Base-by-base conservation (phyloP, 2,113 vertebrate genomes). In the Dromiciops gliroides region DNA sequence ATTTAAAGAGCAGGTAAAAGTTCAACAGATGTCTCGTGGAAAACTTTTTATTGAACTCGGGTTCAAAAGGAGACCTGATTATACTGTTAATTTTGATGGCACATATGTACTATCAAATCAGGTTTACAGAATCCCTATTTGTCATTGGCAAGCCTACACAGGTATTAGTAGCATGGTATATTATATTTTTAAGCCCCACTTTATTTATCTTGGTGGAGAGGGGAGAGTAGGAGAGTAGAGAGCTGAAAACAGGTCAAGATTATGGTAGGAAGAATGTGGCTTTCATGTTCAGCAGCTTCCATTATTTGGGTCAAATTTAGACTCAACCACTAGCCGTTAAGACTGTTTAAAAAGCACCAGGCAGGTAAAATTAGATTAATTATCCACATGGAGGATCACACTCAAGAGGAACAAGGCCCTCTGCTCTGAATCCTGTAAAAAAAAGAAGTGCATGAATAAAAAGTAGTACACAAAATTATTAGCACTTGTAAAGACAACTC, bases 331-430 rank as follows among this genome's bases (percentile, higher is more conserved):
- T 53, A 48, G 2, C n/a, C 25, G 37, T 50, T 56, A 56, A 51
- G 83, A 48, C 24, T 90, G 25, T 91, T 93, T 47, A 92, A 51
- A 75, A 67, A 94, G 25, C 48, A 88, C 48, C 67, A 10, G 50
- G 48, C 89, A 94, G 94, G 91, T 31, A 89, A 51, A 92, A 91
- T 75, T 11, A 56, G 91, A 89, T 94, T 91, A 89, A 88, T 94
- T 83, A 93, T 95, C 96, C 91, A 92, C 93, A 90, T 28, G 91
- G 93, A 96, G 50, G 91, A 48, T 51, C 95, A 90, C 95, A 92
- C 47, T 95, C 94, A 89, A 95, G 60, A 95, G 95, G 44, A 94
- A 53, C 95, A 95, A 94, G 89, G 96, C 89, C 93, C 95, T 96
- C 60, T 51, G 91, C 93, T 96, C 95, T 93, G 94, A 56, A 88